Percentiles rank a stretch among this genome's conserved stretches.
These are phyloP conservation scores for Encarsia formosa DNA, from an alignment of 2,888 invertebrate genomes.

Conservation along the genomic window DNA sequence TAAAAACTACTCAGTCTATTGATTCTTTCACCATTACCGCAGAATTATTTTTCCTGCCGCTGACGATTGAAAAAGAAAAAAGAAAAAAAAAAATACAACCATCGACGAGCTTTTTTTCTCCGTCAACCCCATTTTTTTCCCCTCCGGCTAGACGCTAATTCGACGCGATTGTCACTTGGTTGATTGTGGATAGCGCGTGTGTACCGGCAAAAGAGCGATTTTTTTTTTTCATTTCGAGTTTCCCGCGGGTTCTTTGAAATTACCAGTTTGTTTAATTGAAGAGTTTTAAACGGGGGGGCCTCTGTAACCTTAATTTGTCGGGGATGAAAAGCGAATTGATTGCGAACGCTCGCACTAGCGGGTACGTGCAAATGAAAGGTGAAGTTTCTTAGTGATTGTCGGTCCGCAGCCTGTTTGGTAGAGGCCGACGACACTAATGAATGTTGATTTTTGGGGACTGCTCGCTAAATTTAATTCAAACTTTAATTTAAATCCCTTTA, in stretches of 20 bases:
- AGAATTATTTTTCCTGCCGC: neutral
- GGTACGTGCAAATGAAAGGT: too few species aligned
- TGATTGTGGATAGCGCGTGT: neutral
- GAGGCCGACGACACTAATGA: too few species aligned
- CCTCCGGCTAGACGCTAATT: conserved; percentile 11
- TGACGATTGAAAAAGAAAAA: neutral
- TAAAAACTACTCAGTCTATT: too few species aligned
- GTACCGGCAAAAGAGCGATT: neutral
- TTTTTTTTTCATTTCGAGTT: neutral
- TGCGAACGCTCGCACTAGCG: neutral
- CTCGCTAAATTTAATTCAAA: too few species aligned
- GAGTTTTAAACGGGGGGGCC: neutral
- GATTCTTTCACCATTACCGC: too few species aligned
- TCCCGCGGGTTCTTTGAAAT: conserved; percentile 15
- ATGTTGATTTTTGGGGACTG: too few species aligned
- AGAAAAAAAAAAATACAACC: neutral
- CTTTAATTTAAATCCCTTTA: too few species aligned
- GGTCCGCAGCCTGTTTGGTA: too few species aligned
- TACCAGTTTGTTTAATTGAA: conserved; percentile 2
- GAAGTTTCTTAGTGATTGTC: too few species aligned
- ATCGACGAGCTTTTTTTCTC: neutral
- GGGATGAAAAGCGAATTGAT: conserved; percentile 16
- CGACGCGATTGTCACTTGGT: conserved; percentile 19
- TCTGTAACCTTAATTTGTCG: conserved; percentile 19
- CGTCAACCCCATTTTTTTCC: neutral